Conservation (phyloP, 2,113 vertebrate species). For the Illadopsis cleaveri region DNA sequence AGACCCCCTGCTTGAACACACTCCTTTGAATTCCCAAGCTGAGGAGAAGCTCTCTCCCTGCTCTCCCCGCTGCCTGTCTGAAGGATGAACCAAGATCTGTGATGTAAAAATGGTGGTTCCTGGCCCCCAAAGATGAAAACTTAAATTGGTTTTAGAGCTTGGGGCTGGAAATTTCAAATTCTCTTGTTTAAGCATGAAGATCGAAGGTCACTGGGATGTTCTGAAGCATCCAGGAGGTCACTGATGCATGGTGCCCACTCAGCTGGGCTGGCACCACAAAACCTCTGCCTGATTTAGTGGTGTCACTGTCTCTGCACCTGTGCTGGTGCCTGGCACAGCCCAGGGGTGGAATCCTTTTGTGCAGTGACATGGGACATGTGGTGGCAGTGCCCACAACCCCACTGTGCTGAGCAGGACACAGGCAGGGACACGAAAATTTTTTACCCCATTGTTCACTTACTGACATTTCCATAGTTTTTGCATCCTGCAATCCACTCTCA, state of each 20-base stretch:
- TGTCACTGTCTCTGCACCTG: not conserved
- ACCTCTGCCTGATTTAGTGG: not conserved
- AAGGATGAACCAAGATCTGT: not conserved
- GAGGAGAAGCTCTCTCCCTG: fast-evolving
- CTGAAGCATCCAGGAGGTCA: fast-evolving
- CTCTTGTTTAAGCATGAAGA: not conserved
- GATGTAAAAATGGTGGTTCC: fast-evolving
- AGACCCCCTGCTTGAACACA: fast-evolving
- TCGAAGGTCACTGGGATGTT: fast-evolving
- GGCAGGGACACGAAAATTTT: fast-evolving
- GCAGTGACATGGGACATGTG: not conserved
- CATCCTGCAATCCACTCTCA: not conserved
- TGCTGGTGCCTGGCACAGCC: not conserved
- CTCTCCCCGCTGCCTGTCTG: not conserved
- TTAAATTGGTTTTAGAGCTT: not conserved
- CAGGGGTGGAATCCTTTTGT: fast-evolving
- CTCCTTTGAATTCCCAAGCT: not conserved
- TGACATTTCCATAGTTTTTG: not conserved
- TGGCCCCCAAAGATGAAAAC: not conserved
- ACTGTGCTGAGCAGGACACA: not conserved
- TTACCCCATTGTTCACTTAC: fast-evolving
- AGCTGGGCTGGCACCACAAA: not conserved
- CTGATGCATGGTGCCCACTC: fast-evolving
- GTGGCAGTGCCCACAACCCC: no score
- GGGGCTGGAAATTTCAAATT: not conserved